phyloP scores from a whole-genome alignment of 1,140 invertebrate species.

The Rhagoletis pomonella region DNA sequence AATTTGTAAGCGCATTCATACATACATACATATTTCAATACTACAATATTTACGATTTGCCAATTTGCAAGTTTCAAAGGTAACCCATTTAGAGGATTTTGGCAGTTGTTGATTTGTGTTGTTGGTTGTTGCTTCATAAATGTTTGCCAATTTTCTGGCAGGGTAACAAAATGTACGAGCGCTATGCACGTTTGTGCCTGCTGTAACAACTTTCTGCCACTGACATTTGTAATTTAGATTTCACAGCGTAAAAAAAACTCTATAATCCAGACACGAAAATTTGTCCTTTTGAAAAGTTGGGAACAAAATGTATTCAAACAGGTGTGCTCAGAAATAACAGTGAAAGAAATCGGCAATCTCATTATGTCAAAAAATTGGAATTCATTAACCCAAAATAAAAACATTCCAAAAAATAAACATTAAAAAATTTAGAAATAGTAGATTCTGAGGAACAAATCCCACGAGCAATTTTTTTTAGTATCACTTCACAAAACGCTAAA shows the following conservation, averaged over 20 bases:
- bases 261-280: not conserved
- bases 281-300: not conserved
- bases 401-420: too few species aligned
- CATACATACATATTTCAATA: not conserved
- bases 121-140: conserved; percentile 20
- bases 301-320: too few species aligned
- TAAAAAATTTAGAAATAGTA: too few species aligned
- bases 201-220: not conserved
- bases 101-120: conserved; percentile 10
- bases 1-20: not conserved
- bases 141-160: conserved; percentile 9
- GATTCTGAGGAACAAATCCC: too few species aligned
- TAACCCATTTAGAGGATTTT: not conserved
- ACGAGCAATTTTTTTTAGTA: too few species aligned
- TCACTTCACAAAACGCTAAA: too few species aligned
- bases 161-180: not conserved
- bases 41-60: conserved; percentile 19
- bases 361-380: too few species aligned
- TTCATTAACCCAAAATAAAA: too few species aligned
- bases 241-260: not conserved
- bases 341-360: too few species aligned
- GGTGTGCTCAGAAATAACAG: too few species aligned
- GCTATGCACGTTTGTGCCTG: not conserved
- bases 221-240: not conserved
- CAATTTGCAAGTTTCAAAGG: conserved; percentile 28